Base-by-base conservation (phyloP, 2,888 invertebrate genomes). In the Lissonota sp. region DNA sequence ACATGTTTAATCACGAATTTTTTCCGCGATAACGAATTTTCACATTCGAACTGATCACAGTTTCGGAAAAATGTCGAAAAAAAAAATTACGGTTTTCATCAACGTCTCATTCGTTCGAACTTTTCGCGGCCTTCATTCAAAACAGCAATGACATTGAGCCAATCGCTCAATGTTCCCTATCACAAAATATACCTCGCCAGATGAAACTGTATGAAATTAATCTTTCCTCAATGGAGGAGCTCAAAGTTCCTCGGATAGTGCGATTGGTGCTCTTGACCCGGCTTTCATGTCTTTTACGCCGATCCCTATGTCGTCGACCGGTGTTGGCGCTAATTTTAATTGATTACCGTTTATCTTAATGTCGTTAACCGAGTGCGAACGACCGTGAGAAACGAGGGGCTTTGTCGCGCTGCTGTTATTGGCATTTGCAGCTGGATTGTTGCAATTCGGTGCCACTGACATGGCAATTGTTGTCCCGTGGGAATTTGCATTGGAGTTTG, bases 331-430 rank as follows among this genome's bases (percentile, higher is more conserved):
- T 87, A 96, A 94, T 89, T 95, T 96, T 85, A 96, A 88, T 86
- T 96, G 96, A 89, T 96, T 96, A 0, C 96, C 96, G 90, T 96
- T 96, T 73, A 96, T 93, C 92, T 96, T 96, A 79, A 96, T 95
- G 90, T 96, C 96, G 73, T 95, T 95, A 79, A 95, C 95, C 87
- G 95, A 96, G 92, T 95, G 95, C 86, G 96, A 96, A 88, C 96
- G 93, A 39, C 95, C 95, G 86, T 96, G 95, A 86, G 94, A 94
- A 5, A 93, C 92, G 77, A 93, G 93, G 0, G 93, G 93, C 87
- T 94, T 94, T 39, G 94, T 94, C 78, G 92, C 93, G 12, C 87
- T 88, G 49, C 89, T 92, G 1, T 91, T 83, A 58, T 85, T 84
- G 39, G 83, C 73, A 58, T 81, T 83, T 7, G 79, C 75, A 57